Conservation (phyloP, 1,140 invertebrate species). For the Globodera rostochiensis region DNA sequence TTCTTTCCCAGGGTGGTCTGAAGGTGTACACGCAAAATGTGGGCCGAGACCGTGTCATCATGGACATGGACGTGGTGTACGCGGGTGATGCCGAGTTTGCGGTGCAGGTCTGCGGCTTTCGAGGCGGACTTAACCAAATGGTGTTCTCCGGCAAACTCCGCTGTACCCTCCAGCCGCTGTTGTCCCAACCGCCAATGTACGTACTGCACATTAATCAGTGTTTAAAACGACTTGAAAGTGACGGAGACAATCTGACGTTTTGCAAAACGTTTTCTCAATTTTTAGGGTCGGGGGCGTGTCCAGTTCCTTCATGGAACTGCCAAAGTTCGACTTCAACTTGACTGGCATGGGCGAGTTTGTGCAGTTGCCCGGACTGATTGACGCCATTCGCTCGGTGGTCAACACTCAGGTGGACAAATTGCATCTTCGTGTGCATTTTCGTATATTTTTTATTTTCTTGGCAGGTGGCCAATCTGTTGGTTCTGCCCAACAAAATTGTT, state of each 20-base stretch:
- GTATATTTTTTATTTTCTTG: constrained; percentile 19
- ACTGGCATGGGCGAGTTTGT: constrained; percentile 66
- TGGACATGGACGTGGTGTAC: constrained; percentile 65
- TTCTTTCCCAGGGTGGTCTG: constrained; percentile 44
- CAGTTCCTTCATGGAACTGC: constrained; percentile 63
- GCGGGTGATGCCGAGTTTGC: constrained; percentile 63
- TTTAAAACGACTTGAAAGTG: too few relatives aligned
- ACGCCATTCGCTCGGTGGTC: constrained; percentile 58
- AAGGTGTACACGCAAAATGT: constrained; percentile 65
- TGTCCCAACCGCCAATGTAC: constrained; percentile 62
- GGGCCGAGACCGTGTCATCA: constrained; percentile 62
- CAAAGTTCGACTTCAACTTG: constrained; percentile 59
- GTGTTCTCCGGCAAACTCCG: constrained; percentile 63
- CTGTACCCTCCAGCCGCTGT: constrained; percentile 56
- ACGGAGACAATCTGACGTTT: too few relatives aligned
- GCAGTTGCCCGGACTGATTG: constrained; percentile 60
- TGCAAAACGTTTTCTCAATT: neutral
- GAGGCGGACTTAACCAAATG: constrained; percentile 61
- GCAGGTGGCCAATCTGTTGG: constrained; percentile 58
- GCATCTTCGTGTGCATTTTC: neutral
- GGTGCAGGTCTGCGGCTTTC: constrained; percentile 62
- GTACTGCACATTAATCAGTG: neutral
- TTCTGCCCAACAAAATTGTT: constrained; percentile 63
- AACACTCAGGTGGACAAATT: constrained; percentile 25
- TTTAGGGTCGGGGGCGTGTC: constrained; percentile 56